Percentiles rank a stretch among this genome's conserved stretches.
phyloP scores from a whole-genome alignment of 2,113 vertebrate genomes.

The Lampris incognitus region DNA sequence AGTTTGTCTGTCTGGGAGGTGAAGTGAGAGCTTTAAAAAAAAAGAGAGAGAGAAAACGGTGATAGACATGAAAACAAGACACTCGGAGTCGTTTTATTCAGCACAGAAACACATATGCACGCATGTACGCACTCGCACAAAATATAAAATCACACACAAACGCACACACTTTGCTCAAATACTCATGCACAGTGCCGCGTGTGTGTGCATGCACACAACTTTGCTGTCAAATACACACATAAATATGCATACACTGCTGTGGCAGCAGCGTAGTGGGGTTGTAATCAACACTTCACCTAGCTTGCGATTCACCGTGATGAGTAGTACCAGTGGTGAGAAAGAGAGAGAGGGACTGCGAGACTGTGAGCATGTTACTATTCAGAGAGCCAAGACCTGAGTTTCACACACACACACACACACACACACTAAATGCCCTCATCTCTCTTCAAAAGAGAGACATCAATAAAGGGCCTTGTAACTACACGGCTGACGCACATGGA shows the following conservation, averaged over 20 bases:
- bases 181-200: background rate
- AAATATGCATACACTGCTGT: slow-evolving; percentile 4
- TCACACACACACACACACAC: background rate
- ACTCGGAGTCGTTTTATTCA: background rate
- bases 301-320: slow-evolving; percentile 61
- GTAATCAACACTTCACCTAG: slow-evolving; percentile 76
- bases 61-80: slow-evolving; percentile 36
- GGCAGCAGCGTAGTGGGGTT: slow-evolving; percentile 55
- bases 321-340: slow-evolving; percentile 57
- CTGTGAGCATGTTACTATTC: background rate
- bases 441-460: no score
- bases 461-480: no score
- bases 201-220: background rate
- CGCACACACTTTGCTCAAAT: background rate
- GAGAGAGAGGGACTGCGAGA: slow-evolving; percentile 12
- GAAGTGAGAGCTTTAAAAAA: slow-evolving; percentile 65
- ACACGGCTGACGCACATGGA: background rate
- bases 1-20: slow-evolving; percentile 57
- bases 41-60: slow-evolving; percentile 6
- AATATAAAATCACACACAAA: background rate
- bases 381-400: background rate
- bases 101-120: background rate
- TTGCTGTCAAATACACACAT: slow-evolving; percentile 7
- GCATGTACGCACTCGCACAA: background rate
- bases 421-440: background rate